phyloP scores from a whole-genome alignment of 2,797 vertebrate genomes.

The Lateolabrax maculatus region DNA sequence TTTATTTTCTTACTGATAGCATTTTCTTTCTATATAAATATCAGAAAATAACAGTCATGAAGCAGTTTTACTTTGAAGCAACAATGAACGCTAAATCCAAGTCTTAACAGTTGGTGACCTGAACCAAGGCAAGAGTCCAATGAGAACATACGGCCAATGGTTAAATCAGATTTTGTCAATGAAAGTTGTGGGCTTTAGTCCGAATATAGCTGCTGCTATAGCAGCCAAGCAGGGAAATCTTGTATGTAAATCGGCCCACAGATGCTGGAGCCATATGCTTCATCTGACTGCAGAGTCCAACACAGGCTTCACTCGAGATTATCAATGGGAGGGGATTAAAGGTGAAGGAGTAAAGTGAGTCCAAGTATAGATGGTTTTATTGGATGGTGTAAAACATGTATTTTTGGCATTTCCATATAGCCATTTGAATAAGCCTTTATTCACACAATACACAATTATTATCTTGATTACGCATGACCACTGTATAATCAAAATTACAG shows the following conservation, averaged over 20 bases:
- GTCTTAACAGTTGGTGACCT: constrained; percentile 76
- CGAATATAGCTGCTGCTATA: constrained; percentile 58
- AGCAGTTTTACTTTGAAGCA: constrained; percentile 22
- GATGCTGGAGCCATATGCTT: constrained; percentile 84
- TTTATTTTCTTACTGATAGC: neutral
- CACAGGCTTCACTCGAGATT: constrained; percentile 63
- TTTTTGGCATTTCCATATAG: neutral
- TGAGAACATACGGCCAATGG: constrained; percentile 71
- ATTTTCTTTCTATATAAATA: neutral
- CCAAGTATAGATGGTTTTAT: constrained; percentile 8
- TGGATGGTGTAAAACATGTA: neutral
- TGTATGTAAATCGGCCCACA: constrained; percentile 70
- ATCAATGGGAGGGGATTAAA: constrained; percentile 71
- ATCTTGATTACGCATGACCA: neutral
- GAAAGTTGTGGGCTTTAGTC: constrained; percentile 75
- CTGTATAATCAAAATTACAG: neutral
- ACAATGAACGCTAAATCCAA: constrained; percentile 54
- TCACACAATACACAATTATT: neutral
- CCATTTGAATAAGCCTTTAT: neutral
- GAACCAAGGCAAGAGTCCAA: constrained; percentile 54
- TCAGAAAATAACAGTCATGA: constrained; percentile 3
- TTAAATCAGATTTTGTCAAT: constrained; percentile 83
- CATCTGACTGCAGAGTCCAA: constrained; percentile 56
- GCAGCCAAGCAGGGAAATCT: constrained; percentile 64
- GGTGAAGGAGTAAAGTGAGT: constrained; percentile 41